Conservation (phyloP, 2,797 vertebrate genomes). For the Lepus oiostolus region DNA sequence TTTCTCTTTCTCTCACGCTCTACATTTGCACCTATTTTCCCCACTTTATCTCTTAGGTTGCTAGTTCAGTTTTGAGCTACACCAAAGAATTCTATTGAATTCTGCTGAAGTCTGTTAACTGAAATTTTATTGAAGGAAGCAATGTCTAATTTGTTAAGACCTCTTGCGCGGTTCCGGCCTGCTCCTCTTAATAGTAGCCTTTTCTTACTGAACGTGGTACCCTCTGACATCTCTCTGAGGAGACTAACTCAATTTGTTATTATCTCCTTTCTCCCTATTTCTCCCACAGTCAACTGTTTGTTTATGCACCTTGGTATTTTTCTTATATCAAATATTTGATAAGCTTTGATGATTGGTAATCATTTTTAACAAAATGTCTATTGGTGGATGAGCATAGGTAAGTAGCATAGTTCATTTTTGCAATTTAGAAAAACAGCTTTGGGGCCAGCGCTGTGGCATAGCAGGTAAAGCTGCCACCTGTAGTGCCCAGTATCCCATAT, state of each 20-base stretch:
- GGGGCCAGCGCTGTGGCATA: too few species aligned
- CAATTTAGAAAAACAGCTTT: not conserved
- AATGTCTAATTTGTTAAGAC: not conserved
- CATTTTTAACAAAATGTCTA: not conserved
- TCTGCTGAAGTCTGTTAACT: not conserved
- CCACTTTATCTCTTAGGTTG: not conserved
- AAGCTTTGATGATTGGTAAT: not conserved
- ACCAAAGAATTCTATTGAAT: not conserved
- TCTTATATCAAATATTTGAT: not conserved
- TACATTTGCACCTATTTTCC: not conserved
- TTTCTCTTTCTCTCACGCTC: conserved; percentile 8
- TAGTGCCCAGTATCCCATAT: too few species aligned
- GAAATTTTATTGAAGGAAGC: not conserved
- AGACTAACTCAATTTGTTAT: not conserved
- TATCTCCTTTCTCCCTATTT: not conserved
- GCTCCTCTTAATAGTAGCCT: not conserved
- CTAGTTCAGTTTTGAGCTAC: not conserved
- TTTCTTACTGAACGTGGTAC: not conserved
- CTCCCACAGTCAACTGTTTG: not conserved
- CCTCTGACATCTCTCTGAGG: not conserved
- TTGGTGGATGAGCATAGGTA: not conserved
- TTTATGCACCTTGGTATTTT: not conserved
- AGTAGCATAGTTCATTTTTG: not conserved
- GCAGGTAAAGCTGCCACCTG: too few species aligned
- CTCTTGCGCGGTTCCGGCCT: not conserved